Base-by-base conservation (phyloP, 2,888 invertebrate species). In the Trachelus troglodyta region DNA sequence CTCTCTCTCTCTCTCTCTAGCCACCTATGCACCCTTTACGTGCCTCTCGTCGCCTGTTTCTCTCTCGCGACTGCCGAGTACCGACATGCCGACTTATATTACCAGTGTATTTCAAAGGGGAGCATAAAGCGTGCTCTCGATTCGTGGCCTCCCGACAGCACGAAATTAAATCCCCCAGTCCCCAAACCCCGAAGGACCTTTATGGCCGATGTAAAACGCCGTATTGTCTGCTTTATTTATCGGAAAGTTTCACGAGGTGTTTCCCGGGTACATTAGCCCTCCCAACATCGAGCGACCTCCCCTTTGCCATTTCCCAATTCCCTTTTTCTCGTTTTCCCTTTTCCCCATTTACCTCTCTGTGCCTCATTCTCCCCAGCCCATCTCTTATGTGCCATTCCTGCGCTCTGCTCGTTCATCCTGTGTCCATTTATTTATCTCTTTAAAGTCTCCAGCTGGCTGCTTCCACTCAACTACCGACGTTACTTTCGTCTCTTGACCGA, bases 201-300 rank as follows among this genome's bases (percentile, higher is more conserved):
- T 77, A 77, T 77, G 74, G 74, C 37, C 30, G 77, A 77, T 77
- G 77, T 77, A 77, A 77, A 77, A 73, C 77, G 68, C 68, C 73
- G 69, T 69, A 69, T 69, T 69, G 77, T 69, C 74, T 69, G 75
- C 37, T 77, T 77, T 77, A 77, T 77, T 77, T 77, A 77, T 77
- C 69, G 77, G 77, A 77, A 75, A 75, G 75, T 75, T 75, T 75
- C 75, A 75, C 75, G 82, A 76, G 74, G 79, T 75, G 75, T 82
- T 82, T 77, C 40, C 71, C 75, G 23, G 75, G 75, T 73, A 79
- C 79, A 79, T 78, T 82, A 80, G 76, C 69, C 74, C 71, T 73
- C 69, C 37, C 37, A 40, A 40, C 37, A 4, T 40, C 37, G 37
- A 40, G 37, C 15, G 4, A 15, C 37, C 37, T 40, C 37, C 37